Conservation (phyloP, 1,140 invertebrate genomes). For the Acromyrmex charruanus region DNA sequence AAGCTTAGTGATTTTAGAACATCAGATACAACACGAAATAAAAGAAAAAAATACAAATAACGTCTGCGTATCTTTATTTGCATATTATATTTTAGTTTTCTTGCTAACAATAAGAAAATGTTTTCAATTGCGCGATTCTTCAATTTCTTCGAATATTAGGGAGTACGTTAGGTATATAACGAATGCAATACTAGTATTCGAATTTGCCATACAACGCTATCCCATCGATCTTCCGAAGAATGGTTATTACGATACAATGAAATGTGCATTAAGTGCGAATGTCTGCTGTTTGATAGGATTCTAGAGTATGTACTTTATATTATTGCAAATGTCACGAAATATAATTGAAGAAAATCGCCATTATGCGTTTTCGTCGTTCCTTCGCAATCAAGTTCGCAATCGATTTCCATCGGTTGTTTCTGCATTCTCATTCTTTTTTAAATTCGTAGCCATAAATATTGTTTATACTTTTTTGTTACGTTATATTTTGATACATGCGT, state of each 20-base stretch:
- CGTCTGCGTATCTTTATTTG: not conserved
- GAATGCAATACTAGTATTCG: conserved; percentile 15
- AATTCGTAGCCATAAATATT: not conserved
- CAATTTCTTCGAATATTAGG: not conserved
- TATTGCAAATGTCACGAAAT: conserved; percentile 46
- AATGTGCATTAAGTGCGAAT: conserved; percentile 41
- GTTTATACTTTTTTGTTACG: no score
- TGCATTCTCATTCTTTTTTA: not conserved
- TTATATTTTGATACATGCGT: not conserved
- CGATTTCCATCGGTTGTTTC: not conserved
- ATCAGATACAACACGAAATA: not conserved
- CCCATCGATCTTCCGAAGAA: conserved; percentile 42
- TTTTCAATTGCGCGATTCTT: not conserved
- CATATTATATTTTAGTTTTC: conserved; percentile 14
- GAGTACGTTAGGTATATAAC: conserved; percentile 4
- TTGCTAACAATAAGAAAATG: not conserved
- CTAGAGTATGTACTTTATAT: conserved; percentile 52
- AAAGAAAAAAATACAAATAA: not conserved
- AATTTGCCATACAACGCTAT: conserved; percentile 37
- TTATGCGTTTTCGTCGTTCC: not conserved
- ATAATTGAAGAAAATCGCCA: conserved; percentile 37
- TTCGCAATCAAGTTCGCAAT: conserved; percentile 2
- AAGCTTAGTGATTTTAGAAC: not conserved
- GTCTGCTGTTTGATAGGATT: conserved; percentile 47
- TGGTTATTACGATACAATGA: conserved; percentile 38